Percentiles rank a stretch among this genome's conserved stretches.
Evolutionary conservation across 2,797 vertebrate genomes (phyloP).

Genomic region (Diplodus puntazzo): DNA sequence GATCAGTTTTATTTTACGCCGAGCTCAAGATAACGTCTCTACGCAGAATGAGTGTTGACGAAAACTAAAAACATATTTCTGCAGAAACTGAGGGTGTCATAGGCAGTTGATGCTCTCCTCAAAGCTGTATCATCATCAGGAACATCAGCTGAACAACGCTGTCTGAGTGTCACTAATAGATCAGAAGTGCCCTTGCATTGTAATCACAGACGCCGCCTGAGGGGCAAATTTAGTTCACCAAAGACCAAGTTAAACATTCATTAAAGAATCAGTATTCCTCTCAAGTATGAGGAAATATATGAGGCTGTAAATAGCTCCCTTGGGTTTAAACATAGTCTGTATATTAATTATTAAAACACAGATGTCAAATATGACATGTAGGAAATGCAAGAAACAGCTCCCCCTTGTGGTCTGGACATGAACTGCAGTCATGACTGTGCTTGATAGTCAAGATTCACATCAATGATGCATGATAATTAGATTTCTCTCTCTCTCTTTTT

Average conservation of each 20-base stretch:
- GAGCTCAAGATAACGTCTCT: too few species aligned
- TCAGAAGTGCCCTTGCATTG: not conserved
- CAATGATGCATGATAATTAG: not conserved
- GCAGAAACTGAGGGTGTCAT: too few species aligned
- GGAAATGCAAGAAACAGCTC: conserved; percentile 52
- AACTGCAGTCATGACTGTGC: conserved; percentile 44
- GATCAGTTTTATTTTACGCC: too few species aligned
- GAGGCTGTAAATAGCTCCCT: not conserved
- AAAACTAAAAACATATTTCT: too few species aligned
- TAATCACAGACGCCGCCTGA: conserved; percentile 26
- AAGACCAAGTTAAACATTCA: conserved; percentile 34
- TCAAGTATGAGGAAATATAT: conserved; percentile 6
- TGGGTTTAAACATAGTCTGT: not conserved
- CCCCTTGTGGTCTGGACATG: conserved; percentile 50
- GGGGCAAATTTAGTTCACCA: conserved; percentile 38
- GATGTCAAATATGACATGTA: too few species aligned
- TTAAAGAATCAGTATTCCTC: conserved; percentile 1
- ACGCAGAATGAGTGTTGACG: too few species aligned
- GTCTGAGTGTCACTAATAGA: too few species aligned
- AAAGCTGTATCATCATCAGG: not conserved
- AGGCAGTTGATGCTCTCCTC: not conserved
- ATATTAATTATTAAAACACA: not conserved
- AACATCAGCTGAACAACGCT: not conserved
- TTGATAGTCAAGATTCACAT: not conserved
- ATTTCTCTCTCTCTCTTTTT: not conserved